Evolutionary conservation across 1,140 invertebrate genomes (phyloP).

Genomic region (Eueides isabella): DNA sequence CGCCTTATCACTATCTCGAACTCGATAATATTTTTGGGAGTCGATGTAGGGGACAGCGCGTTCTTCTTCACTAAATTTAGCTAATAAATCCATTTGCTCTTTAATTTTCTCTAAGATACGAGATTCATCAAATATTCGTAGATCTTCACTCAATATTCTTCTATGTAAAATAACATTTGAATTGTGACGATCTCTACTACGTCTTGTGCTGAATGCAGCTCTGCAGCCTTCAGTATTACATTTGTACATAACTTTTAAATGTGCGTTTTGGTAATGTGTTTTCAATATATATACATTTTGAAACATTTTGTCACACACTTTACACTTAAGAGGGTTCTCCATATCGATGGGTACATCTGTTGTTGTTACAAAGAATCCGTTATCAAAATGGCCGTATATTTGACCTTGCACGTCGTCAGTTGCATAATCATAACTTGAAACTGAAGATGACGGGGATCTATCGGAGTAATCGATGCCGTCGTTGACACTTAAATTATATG

Average conservation of each 20-base stretch:
- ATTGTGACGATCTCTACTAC: constrained; percentile 95
- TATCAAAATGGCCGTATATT: constrained; percentile 87
- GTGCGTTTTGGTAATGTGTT: constrained; percentile 97
- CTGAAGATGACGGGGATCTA: constrained; percentile 83
- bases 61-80: constrained; percentile 88
- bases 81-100: constrained; percentile 87
- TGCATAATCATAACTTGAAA: constrained; percentile 83
- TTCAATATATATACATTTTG: constrained; percentile 98
- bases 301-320: constrained; percentile 96
- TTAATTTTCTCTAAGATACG: constrained; percentile 80
- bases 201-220: constrained; percentile 96
- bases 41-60: constrained; percentile 81
- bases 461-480: constrained; percentile 81
- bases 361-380: constrained; percentile 87
- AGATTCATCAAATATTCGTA: constrained; percentile 63
- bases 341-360: constrained; percentile 91
- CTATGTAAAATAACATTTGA: constrained; percentile 95
- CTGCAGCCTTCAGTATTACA: constrained; percentile 98
- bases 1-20: constrained; percentile 64
- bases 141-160: constrained; percentile 88
- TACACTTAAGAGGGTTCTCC: constrained; percentile 92
- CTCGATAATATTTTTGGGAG: constrained; percentile 70
- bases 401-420: constrained; percentile 84
- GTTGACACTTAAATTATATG: constrained; percentile 67
- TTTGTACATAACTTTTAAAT: constrained; percentile 97